These are phyloP conservation scores for Sphaerodactylus townsendi DNA, from an alignment of 2,113 vertebrate genomes.

Conservation along the genomic window DNA sequence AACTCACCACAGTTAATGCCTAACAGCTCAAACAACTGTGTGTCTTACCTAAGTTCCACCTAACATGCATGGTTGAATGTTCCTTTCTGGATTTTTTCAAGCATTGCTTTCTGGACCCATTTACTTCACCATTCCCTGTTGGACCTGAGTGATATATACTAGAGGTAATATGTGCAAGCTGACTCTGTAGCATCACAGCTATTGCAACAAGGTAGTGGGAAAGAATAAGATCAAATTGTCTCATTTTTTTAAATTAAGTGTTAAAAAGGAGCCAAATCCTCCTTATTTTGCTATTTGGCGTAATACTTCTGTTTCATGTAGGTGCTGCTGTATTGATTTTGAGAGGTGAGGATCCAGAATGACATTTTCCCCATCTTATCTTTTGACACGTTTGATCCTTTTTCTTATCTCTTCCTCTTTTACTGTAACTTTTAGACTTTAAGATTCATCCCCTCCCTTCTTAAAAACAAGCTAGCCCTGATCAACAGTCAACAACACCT, in stretches of 20 bases:
- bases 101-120: conserved; percentile 36
- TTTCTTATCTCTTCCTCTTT: conserved; percentile 37
- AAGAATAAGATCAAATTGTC: conserved; percentile 40
- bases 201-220: conserved; percentile 59
- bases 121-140: conserved; percentile 40
- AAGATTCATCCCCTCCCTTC: conserved; percentile 44
- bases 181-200: conserved; percentile 49
- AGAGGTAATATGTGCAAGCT: conserved; percentile 41
- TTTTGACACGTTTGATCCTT: neutral
- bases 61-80: conserved; percentile 33
- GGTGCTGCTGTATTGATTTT: conserved; percentile 39
- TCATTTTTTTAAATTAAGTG: conserved; percentile 24
- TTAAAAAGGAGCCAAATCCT: conserved; percentile 31
- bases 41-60: conserved; percentile 35
- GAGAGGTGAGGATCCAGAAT: conserved; percentile 39
- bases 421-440: conserved; percentile 57
- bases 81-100: conserved; percentile 52
- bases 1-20: conserved; percentile 36
- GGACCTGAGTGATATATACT: conserved; percentile 52
- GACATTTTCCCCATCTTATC: neutral
- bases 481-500: conserved; percentile 36
- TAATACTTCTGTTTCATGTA: conserved; percentile 31
- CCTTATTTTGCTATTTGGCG: conserved; percentile 6
- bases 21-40: conserved; percentile 43
- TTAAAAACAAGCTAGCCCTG: conserved; percentile 29